phyloP scores from a whole-genome alignment of 1,140 invertebrate genomes.

The Drosophila rhopaloa region DNA sequence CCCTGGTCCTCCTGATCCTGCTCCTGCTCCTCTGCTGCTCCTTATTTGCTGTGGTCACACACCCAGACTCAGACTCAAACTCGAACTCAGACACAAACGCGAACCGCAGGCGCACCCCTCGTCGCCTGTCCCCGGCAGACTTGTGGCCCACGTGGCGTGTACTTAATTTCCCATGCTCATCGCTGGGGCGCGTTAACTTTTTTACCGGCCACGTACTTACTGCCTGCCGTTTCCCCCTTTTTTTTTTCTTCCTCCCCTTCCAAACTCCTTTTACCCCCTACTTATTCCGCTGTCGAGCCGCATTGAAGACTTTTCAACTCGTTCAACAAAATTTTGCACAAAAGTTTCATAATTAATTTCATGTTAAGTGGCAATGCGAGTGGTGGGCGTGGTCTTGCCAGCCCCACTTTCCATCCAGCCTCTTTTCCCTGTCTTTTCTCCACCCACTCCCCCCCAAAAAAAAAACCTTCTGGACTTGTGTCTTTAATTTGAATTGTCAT shows the following conservation, averaged over 20 bases:
- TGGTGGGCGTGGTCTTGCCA: constrained; percentile 36
- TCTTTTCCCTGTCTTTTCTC: not conserved
- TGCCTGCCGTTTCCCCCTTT: not conserved
- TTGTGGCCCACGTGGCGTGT: constrained; percentile 76
- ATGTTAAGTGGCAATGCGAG: constrained; percentile 80
- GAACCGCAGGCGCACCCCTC: constrained; percentile 6
- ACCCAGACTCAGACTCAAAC: constrained; percentile 26
- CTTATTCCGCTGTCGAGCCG: constrained; percentile 18
- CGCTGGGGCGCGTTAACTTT: constrained; percentile 65
- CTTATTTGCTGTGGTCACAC: constrained; percentile 53
- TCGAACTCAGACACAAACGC: constrained; percentile 29
- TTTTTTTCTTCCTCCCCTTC: not conserved
- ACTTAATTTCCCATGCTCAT: constrained; percentile 77
- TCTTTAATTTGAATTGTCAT: constrained; percentile 83
- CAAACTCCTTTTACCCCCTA: constrained; percentile 27
- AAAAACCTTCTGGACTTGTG: constrained; percentile 41
- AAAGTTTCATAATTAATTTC: constrained; percentile 84
- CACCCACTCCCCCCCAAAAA: not conserved
- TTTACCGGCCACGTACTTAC: constrained; percentile 54
- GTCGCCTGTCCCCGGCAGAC: constrained; percentile 60
- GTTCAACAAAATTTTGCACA: constrained; percentile 82
- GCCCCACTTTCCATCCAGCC: not conserved
- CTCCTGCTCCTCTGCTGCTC: constrained; percentile 12
- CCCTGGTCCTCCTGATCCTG: not conserved
- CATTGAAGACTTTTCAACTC: constrained; percentile 74